Conservation (phyloP, 2,113 vertebrate species). For the Cichladusa arquata region DNA sequence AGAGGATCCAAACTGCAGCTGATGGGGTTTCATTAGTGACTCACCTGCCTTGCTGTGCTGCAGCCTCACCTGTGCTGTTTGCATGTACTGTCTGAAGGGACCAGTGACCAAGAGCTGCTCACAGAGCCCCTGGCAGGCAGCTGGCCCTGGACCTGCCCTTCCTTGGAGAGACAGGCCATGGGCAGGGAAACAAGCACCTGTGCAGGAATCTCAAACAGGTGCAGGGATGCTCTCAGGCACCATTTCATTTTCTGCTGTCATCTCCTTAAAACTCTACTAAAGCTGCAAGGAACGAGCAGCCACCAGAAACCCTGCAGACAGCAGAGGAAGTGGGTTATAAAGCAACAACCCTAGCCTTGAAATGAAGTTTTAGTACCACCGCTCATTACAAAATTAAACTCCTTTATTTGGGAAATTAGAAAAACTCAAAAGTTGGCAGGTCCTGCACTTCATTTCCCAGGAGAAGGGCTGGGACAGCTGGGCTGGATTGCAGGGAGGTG, state of each 20-base stretch:
- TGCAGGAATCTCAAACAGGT: background rate
- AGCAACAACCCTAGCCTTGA: background rate
- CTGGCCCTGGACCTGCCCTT: background rate
- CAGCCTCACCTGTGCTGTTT: background rate
- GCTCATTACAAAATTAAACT: background rate
- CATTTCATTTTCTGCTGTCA: background rate
- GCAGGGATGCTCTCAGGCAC: background rate
- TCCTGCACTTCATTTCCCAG: background rate
- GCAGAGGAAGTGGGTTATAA: background rate
- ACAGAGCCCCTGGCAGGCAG: background rate
- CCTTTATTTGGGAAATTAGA: conserved; percentile 33
- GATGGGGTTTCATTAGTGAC: background rate
- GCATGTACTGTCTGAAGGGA: rapidly evolving
- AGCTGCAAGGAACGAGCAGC: background rate
- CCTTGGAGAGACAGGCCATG: background rate
- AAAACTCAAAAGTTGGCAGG: background rate
- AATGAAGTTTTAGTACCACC: background rate
- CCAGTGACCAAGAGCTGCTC: background rate
- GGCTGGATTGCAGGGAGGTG: background rate
- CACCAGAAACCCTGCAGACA: background rate
- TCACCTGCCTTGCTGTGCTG: background rate
- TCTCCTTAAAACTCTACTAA: background rate
- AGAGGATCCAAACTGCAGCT: background rate
- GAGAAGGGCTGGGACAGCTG: background rate
- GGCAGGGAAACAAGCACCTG: background rate